Conservation (phyloP, 1,140 invertebrate species). For the Holcopasites calliopsidis region DNA sequence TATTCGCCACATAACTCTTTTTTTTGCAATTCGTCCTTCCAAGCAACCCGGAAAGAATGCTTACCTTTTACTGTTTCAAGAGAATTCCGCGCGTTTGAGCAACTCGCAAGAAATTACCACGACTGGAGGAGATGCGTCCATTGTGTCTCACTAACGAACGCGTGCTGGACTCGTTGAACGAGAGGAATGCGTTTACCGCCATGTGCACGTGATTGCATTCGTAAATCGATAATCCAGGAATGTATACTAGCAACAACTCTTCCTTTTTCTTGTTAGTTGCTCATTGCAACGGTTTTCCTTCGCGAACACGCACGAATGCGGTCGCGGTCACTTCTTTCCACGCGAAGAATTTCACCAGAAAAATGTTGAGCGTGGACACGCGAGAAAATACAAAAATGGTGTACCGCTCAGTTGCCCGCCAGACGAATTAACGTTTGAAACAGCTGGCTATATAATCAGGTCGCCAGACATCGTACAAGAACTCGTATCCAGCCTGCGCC, state of each 20-base stretch:
- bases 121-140: no score
- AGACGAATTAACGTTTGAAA: conserved; percentile 60
- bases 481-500: conserved; percentile 54
- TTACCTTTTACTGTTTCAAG: no score
- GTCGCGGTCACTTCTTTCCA: not conserved
- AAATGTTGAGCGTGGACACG: not conserved
- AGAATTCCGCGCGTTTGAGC: no score
- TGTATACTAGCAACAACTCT: not conserved
- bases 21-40: no score
- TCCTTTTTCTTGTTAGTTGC: not conserved
- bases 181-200: not conserved
- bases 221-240: not conserved
- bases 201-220: no score
- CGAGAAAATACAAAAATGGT: conserved; percentile 23
- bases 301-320: not conserved
- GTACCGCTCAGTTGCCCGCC: conserved; percentile 44
- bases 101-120: no score
- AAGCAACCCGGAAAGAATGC: no score
- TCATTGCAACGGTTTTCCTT: not conserved
- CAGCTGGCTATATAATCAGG: conserved; percentile 58
- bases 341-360: not conserved
- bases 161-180: not conserved
- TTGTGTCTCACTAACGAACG: not conserved
- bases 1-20: no score
- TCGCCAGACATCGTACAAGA: conserved; percentile 68